Conservation (phyloP, 2,888 invertebrate species). For the Pyrochroa serraticornis region DNA sequence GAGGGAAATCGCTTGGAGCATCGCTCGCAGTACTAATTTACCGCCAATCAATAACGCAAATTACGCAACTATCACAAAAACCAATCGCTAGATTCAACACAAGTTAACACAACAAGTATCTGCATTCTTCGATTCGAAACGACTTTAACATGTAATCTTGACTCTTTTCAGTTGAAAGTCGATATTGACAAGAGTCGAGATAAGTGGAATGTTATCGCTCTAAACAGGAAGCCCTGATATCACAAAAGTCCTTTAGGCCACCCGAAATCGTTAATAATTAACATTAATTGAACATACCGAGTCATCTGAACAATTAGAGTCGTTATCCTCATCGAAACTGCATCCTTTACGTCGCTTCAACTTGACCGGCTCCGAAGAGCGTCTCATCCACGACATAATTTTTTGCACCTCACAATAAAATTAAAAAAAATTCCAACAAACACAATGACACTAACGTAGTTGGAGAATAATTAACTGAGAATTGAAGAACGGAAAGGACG, state of each 20-base stretch:
- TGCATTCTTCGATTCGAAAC: no score
- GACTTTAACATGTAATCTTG: no score
- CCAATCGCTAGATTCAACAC: no score
- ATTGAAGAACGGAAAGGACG: conserved; percentile 15
- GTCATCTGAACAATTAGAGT: conserved; percentile 50
- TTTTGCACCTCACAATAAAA: conserved; percentile 29
- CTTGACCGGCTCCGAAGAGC: conserved; percentile 46
- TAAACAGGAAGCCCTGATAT: neutral
- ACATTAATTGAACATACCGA: conserved; percentile 43
- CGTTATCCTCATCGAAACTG: conserved; percentile 34
- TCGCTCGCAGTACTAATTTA: no score
- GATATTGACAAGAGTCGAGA: no score
- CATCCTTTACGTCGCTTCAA: conserved; percentile 29
- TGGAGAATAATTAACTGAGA: conserved; percentile 1
- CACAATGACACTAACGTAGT: conserved; percentile 3
- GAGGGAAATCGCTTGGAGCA: no score
- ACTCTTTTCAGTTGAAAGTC: no score
- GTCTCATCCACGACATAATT: conserved; percentile 50
- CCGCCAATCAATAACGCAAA: no score
- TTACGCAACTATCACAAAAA: no score
- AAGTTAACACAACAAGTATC: no score
- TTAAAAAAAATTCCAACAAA: conserved; percentile 8
- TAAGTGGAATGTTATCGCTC: no score
- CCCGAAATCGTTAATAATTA: neutral
- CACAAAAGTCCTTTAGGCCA: neutral